Evolutionary conservation across 2,888 invertebrate species (phyloP), one percentile per base, ranked within the genome.

Genomic region (Pristionchus mayeri): DNA sequence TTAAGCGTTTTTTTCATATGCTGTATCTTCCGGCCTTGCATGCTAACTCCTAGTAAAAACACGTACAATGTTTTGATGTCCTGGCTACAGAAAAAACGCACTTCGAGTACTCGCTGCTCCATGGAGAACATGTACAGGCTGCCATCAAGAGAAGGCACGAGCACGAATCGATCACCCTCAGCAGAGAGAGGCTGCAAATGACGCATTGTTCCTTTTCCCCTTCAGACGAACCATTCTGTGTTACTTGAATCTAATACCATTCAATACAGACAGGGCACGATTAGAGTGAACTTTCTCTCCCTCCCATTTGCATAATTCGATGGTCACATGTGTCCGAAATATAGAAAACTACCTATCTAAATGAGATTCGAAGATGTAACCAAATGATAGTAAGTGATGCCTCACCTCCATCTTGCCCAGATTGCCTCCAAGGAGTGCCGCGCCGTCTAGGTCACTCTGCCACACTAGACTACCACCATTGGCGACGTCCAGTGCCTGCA

Each of bases 61-160:
- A n/a, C n/a, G n/a, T n/a, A 44, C 13, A 9, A 44, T 27, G 7
- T 57, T 63, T 9, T 11, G 0, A 52, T 16, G n/a, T n/a, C n/a
- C n/a, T n/a, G n/a, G n/a, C n/a, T n/a, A n/a, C n/a, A n/a, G n/a
- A n/a, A n/a, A n/a, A 18, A 52, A 34, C 71, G 4, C 6, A 84
- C 76, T 57, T 76, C 75, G 7, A 76, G 75, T 1, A 76, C 44
- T 44, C 48, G 57, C 44, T 79, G 75, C n/a, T 67, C 85, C 79
- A 60, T 30, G 9, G 86, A 84, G 84, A 87, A 88, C 93, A 96
- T 96, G 94, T 97, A 98, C 79, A 98, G 94, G 3, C 96, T 95
- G 1, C 98, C 98, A 91, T 96, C 96, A 16, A 98, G 94, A 0
- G 98, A 97, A 1, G 98, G 98, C 91, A 98, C 97, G 92, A 98